Conservation (phyloP, 2,113 vertebrate genomes). For the Malurus elegans region DNA sequence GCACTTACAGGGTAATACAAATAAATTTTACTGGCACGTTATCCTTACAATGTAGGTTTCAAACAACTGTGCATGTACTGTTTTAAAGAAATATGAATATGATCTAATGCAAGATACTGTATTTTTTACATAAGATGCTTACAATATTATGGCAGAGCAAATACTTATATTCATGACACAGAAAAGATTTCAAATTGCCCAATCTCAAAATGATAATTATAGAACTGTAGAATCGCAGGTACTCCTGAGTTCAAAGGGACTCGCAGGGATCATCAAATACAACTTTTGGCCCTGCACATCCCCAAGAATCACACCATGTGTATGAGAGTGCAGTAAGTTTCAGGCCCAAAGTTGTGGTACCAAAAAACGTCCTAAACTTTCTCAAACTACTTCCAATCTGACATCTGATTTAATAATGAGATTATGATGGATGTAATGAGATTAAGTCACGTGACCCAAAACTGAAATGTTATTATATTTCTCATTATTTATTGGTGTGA, state of each 20-base stretch:
- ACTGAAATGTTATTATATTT: not conserved
- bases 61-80: not conserved
- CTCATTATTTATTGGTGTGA: not conserved
- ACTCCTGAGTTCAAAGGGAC: not conserved
- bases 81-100: not conserved
- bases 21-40: not conserved
- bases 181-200: not conserved
- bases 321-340: not conserved
- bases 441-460: not conserved
- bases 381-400: not conserved
- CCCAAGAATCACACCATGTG: not conserved
- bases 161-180: not conserved
- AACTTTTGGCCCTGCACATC: not conserved
- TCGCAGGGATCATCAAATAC: not conserved
- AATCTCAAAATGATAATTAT: not conserved
- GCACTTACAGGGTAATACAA: not conserved
- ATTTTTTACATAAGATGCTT: not conserved
- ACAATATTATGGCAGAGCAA: not conserved
- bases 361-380: not conserved
- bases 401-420: not conserved
- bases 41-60: not conserved
- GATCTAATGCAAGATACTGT: not conserved
- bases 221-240: not conserved
- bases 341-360: not conserved
- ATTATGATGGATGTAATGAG: not conserved